Percentiles rank a stretch among this genome's conserved stretches.
These are phyloP conservation scores for Petrocephalus sullivani DNA, from an alignment of 2,797 vertebrate species.

Conservation along the genomic window DNA sequence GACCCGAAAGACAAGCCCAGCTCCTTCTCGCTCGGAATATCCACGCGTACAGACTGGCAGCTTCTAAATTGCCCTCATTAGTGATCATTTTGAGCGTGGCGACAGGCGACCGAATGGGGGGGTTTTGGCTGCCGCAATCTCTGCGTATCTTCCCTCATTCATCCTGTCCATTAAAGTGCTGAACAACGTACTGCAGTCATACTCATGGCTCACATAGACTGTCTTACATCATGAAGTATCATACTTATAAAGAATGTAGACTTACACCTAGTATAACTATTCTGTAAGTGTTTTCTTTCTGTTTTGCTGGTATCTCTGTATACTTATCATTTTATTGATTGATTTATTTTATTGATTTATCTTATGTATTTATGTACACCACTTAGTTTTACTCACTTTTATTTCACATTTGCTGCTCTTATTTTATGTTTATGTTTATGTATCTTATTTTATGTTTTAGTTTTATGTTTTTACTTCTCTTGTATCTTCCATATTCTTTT, in stretches of 20 bases:
- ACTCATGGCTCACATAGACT: neutral
- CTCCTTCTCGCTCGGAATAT: conserved; percentile 3
- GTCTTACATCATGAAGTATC: neutral
- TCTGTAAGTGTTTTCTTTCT: neutral
- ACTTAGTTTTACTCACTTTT: too few relatives aligned
- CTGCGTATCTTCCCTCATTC: neutral
- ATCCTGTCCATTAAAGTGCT: neutral
- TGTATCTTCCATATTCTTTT: too few relatives aligned
- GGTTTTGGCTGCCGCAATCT: neutral
- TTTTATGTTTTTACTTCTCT: too few relatives aligned
- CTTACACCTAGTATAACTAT: neutral
- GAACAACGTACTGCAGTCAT: neutral
- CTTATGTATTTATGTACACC: too few relatives aligned
- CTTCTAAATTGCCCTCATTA: conserved; percentile 24
- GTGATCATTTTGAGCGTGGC: neutral
- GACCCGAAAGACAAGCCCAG: neutral
- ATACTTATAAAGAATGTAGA: neutral
- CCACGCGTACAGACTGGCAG: conserved; percentile 1
- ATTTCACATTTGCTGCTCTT: too few relatives aligned
- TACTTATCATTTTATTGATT: neutral
- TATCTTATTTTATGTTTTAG: too few relatives aligned
- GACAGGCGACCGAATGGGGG: conserved; percentile 19
- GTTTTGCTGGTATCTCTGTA: neutral
- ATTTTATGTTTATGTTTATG: too few relatives aligned
- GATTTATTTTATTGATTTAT: too few relatives aligned